A percentile compares a stretch with the other conserved stretches of the same genome.
Conservation (phyloP, 2,888 invertebrate species). For the Abrostola triplasia region DNA sequence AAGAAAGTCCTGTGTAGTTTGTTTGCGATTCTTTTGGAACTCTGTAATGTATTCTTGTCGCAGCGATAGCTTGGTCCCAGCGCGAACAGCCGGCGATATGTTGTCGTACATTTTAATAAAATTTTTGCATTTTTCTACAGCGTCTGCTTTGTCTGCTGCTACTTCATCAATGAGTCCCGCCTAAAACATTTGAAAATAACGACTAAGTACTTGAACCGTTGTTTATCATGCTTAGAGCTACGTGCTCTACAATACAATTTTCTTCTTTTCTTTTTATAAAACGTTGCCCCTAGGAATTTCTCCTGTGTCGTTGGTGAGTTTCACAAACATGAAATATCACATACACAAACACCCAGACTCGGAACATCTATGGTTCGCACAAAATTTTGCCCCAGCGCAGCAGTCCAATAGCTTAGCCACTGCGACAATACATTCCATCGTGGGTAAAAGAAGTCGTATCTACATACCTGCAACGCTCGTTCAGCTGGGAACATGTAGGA, state of each 20-base stretch:
- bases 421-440: too few species aligned
- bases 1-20: conserved; percentile 89
- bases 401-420: too few species aligned
- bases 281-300: too few species aligned
- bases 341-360: too few species aligned
- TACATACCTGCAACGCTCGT: conserved; percentile 88
- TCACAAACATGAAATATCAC: too few species aligned
- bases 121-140: conserved; percentile 88
- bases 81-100: conserved; percentile 87
- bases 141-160: conserved; percentile 89
- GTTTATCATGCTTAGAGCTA: background rate
- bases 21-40: conserved; percentile 86
- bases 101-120: conserved; percentile 90
- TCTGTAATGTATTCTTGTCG: conserved; percentile 78
- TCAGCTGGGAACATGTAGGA: conserved; percentile 91
- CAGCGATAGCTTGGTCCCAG: conserved; percentile 83
- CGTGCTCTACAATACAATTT: too few species aligned
- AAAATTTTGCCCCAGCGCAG: too few species aligned
- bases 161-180: conserved; percentile 92
- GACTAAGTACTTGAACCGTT: conserved; percentile 14
- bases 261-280: too few species aligned
- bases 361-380: too few species aligned
- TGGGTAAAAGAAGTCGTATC: background rate
- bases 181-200: conserved; percentile 45
- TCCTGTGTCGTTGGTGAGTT: too few species aligned